These are phyloP conservation scores for Euphydryas editha DNA, from an alignment of 2,888 invertebrate genomes.

Conservation along the genomic window DNA sequence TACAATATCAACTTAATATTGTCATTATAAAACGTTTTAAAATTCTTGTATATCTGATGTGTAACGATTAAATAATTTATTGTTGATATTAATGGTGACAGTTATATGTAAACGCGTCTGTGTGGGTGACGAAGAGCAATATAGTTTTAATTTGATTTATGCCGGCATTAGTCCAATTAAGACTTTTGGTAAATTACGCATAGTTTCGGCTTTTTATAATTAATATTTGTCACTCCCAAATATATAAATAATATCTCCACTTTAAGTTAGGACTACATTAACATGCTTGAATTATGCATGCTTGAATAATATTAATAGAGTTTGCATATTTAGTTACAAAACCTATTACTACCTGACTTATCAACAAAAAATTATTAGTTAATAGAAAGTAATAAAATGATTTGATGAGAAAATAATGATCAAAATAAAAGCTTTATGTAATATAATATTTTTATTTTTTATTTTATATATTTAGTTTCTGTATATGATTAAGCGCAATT, in stretches of 20 bases:
- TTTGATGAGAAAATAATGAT: too few species aligned
- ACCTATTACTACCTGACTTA: background rate
- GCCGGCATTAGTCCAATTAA: slow-evolving; percentile 72
- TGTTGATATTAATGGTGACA: slow-evolving; percentile 12
- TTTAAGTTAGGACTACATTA: background rate
- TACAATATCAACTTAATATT: background rate
- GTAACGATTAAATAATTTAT: slow-evolving; percentile 12
- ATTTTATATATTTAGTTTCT: too few species aligned
- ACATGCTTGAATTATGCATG: background rate
- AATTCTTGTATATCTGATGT: slow-evolving; percentile 5
- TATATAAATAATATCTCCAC: slow-evolving; percentile 4
- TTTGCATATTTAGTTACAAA: background rate
- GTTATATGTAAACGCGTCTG: slow-evolving; percentile 16
- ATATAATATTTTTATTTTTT: too few species aligned
- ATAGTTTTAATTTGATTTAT: slow-evolving; percentile 43
- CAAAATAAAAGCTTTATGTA: too few species aligned
- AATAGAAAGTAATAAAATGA: too few species aligned
- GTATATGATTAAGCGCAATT: too few species aligned
- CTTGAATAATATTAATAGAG: background rate
- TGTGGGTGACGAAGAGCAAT: slow-evolving; percentile 8
- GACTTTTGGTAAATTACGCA: slow-evolving; percentile 61
- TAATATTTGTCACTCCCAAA: slow-evolving; percentile 11
- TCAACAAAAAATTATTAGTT: too few species aligned
- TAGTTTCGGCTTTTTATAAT: slow-evolving; percentile 38
- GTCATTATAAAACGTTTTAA: slow-evolving; percentile 6